phyloP scores from a whole-genome alignment of 1,140 invertebrate genomes.

The Grapholita molesta region DNA sequence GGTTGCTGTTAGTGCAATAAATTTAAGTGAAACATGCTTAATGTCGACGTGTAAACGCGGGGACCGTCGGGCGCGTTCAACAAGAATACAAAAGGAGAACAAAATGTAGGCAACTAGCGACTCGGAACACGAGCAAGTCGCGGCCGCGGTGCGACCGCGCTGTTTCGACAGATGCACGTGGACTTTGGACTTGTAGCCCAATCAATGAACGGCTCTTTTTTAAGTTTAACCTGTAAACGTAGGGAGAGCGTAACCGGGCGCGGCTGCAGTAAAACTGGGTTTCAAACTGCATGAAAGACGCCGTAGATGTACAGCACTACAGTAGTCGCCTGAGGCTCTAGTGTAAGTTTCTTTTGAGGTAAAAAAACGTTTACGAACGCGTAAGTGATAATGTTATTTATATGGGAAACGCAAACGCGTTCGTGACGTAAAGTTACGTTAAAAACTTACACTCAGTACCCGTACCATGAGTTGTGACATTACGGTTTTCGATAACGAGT shows the following conservation, averaged over 20 bases:
- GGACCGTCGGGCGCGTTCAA: not conserved
- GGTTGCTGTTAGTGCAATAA: not conserved
- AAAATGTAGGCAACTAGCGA: not conserved
- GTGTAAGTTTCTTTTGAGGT: no score
- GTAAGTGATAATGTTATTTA: no score
- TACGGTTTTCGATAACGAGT: no score
- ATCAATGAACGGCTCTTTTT: not conserved
- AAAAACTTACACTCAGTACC: no score
- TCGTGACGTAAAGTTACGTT: no score
- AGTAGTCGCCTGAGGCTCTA: no score
- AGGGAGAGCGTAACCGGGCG: not conserved
- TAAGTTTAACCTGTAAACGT: not conserved
- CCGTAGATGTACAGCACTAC: no score
- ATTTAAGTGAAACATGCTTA: not conserved
- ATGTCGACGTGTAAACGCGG: not conserved
- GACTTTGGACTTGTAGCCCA: not conserved
- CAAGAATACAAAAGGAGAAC: not conserved
- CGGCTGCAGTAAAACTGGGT: not conserved
- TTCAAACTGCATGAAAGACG: not conserved
- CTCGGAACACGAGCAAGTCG: not conserved
- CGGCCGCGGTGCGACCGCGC: not conserved
- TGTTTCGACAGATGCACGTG: conserved; percentile 12
- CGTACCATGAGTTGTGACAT: no score
- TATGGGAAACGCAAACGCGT: no score
- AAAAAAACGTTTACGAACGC: no score